phyloP scores from a whole-genome alignment of 2,797 vertebrate genomes.

The Dicrostonyx torquatus region DNA sequence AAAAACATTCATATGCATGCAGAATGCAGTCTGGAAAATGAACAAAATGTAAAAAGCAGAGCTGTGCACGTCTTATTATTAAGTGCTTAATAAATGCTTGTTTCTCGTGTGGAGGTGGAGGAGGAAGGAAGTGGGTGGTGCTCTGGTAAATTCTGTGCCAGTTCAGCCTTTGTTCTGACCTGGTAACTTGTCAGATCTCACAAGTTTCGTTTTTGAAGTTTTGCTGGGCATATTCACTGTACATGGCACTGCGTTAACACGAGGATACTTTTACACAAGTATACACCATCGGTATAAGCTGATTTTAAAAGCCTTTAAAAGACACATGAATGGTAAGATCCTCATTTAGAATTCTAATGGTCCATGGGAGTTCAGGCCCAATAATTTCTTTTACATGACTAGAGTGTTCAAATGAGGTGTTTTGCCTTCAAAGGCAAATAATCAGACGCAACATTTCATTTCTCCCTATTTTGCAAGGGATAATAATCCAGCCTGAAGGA shows the following conservation, averaged over 20 bases:
- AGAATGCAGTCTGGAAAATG: constrained; percentile 1
- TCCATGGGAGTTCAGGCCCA: not conserved
- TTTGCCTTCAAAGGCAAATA: not conserved
- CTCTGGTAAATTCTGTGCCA: not conserved
- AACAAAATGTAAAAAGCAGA: not conserved
- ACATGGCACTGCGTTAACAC: not conserved
- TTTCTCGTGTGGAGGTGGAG: not conserved
- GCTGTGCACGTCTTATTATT: not conserved
- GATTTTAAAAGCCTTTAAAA: not conserved
- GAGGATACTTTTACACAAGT: not conserved
- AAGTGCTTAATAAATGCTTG: not conserved
- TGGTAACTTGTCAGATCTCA: constrained; percentile 9
- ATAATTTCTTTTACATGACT: not conserved
- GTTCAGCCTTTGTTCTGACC: not conserved
- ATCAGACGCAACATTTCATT: not conserved
- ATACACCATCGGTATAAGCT: no score
- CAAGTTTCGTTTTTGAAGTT: not conserved
- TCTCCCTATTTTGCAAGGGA: not conserved
- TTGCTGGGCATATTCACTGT: not conserved
- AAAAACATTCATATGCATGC: not conserved
- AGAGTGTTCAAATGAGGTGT: constrained; percentile 6
- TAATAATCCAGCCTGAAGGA: not conserved
- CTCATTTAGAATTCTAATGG: not conserved
- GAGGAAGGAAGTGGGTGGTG: constrained; percentile 30
- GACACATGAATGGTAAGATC: not conserved